Evolutionary conservation across 2,113 vertebrate genomes (phyloP).

Genomic region (Toxotes chatareus): DNA sequence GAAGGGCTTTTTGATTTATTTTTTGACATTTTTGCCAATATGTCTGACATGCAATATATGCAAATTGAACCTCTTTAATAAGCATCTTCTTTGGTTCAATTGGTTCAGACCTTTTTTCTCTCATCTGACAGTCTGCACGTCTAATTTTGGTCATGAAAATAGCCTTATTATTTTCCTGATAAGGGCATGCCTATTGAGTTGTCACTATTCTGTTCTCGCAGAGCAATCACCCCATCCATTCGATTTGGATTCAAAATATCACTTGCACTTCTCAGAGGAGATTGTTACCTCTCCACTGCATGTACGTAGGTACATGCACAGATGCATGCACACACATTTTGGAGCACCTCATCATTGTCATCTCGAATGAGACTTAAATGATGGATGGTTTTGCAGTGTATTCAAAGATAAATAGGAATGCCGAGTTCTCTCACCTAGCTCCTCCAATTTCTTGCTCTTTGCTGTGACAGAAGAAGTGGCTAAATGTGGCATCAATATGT

Average conservation of each 20-base stretch:
- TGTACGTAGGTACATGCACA: slow-evolving; percentile 38
- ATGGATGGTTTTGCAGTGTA: slow-evolving; percentile 67
- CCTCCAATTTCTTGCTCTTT: slow-evolving; percentile 30
- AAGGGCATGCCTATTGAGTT: slow-evolving; percentile 79
- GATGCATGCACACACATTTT: slow-evolving; percentile 20
- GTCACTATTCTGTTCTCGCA: slow-evolving; percentile 65
- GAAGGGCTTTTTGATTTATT: slow-evolving; percentile 68
- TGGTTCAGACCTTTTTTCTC: slow-evolving; percentile 53
- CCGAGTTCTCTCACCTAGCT: slow-evolving; percentile 39
- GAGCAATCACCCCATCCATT: slow-evolving; percentile 69
- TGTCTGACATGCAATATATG: slow-evolving; percentile 73
- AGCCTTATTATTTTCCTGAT: slow-evolving; percentile 76
- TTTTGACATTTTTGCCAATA: slow-evolving; percentile 78
- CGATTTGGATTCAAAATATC: slow-evolving; percentile 78
- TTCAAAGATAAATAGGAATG: slow-evolving; percentile 69
- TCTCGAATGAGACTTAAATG: slow-evolving; percentile 64
- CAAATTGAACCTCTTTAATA: slow-evolving; percentile 77
- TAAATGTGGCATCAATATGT: neutral
- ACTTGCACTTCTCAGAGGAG: slow-evolving; percentile 63
- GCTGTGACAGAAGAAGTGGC: slow-evolving; percentile 26
- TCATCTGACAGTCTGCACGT: slow-evolving; percentile 55
- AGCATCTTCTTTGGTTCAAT: slow-evolving; percentile 74
- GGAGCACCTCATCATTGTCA: slow-evolving; percentile 59
- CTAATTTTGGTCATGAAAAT: slow-evolving; percentile 75
- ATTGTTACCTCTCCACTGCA: slow-evolving; percentile 54